Percentiles rank a stretch among this genome's conserved stretches.
Evolutionary conservation across 2,888 invertebrate genomes (phyloP).

Genomic region (Romanomermis culicivorax): DNA sequence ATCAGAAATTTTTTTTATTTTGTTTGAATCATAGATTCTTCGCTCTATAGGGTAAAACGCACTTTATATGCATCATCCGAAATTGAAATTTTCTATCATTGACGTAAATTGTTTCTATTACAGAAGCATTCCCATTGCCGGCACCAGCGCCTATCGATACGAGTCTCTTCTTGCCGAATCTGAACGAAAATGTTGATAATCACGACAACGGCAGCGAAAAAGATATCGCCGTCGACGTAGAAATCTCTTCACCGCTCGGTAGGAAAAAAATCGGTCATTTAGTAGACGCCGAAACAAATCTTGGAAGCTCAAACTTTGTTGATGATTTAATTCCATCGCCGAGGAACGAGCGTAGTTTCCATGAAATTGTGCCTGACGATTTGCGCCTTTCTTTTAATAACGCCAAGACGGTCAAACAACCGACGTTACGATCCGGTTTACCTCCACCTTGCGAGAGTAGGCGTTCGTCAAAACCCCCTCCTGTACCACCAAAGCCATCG

Average conservation of each 20-base stretch:
- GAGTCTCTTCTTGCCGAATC: background rate
- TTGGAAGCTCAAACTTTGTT: no score
- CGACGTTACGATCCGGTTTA: background rate
- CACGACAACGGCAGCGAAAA: background rate
- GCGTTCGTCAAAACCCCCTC: slow-evolving; percentile 16
- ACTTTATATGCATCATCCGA: no score
- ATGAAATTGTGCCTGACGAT: background rate
- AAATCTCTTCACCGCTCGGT: background rate
- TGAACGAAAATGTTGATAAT: no score
- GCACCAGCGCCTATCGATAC: background rate
- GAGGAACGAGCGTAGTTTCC: background rate
- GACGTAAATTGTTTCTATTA: background rate
- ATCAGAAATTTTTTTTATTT: background rate
- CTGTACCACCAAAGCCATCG: slow-evolving; percentile 19
- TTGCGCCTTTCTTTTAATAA: background rate
- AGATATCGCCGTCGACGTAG: background rate
- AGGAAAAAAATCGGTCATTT: background rate
- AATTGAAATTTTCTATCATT: no score
- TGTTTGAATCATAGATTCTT: background rate
- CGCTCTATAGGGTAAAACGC: no score
- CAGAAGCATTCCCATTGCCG: background rate
- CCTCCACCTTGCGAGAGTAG: background rate
- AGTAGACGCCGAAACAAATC: background rate
- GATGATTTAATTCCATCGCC: background rate
- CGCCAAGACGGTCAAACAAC: background rate